phyloP scores from a whole-genome alignment of 2,113 vertebrate genomes.

The Pangasianodon hypophthalmus region DNA sequence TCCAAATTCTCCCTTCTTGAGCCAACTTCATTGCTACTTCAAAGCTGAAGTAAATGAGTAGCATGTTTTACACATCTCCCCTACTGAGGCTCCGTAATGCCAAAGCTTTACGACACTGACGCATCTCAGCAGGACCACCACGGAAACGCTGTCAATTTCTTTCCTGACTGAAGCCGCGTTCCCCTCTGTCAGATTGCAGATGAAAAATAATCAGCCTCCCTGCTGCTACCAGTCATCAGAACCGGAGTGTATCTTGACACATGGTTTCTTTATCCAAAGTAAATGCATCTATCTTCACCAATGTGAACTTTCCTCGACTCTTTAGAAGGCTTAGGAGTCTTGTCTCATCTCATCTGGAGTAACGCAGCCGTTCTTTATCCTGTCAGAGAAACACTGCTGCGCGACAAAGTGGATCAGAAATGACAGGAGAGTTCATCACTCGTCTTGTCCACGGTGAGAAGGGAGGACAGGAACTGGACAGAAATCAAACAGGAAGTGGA shows the following conservation, averaged over 20 bases:
- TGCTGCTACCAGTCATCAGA: conserved; percentile 20
- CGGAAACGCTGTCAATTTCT: not conserved
- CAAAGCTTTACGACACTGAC: not conserved
- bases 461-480: not conserved
- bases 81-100: not conserved
- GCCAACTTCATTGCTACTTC: not conserved
- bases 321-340: not conserved
- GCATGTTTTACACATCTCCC: not conserved
- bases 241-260: not conserved
- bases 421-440: conserved; percentile 63
- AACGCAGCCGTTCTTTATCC: conserved; percentile 44
- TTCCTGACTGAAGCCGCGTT: conserved; percentile 33
- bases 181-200: conserved; percentile 43
- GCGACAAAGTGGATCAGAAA: conserved; percentile 61
- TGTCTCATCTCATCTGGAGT: conserved; percentile 53
- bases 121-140: conserved; percentile 3
- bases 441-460: not conserved
- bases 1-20: not conserved
- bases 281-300: conserved; percentile 7
- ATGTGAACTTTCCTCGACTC: not conserved
- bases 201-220: conserved; percentile 31
- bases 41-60: conserved; percentile 4
- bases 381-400: conserved; percentile 47
- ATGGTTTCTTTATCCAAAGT: conserved; percentile 19
- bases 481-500: conserved; percentile 70